These are phyloP conservation scores for Trissolcus basalis DNA, from an alignment of 1,140 invertebrate species.

Conservation along the genomic window DNA sequence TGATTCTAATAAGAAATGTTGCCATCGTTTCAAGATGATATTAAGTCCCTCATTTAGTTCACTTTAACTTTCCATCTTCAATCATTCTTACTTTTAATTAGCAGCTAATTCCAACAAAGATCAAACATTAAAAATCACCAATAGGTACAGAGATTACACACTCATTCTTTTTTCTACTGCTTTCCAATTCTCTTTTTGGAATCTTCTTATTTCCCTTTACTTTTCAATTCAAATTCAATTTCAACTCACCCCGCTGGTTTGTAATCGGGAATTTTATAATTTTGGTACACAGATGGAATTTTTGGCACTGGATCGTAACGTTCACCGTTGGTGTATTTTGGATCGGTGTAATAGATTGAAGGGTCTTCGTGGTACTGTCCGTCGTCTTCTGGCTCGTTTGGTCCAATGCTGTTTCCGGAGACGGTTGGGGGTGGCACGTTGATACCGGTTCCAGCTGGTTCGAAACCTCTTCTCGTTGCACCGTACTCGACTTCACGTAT, in stretches of 20 bases:
- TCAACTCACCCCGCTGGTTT: constrained; percentile 38
- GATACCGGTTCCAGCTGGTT: constrained; percentile 85
- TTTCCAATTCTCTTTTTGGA: no score
- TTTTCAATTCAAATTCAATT: neutral
- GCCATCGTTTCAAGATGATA: constrained; percentile 45
- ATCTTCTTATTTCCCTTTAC: no score
- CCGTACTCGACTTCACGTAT: constrained; percentile 85
- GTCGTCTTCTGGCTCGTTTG: constrained; percentile 83
- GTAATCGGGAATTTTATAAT: constrained; percentile 8
- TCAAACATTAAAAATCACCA: no score
- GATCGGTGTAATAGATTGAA: constrained; percentile 84
- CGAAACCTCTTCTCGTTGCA: constrained; percentile 84
- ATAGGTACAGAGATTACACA: neutral
- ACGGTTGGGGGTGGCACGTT: constrained; percentile 84
- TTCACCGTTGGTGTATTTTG: constrained; percentile 80
- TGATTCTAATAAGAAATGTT: constrained; percentile 49
- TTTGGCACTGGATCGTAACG: constrained; percentile 66
- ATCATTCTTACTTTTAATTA: neutral
- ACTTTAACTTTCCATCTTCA: constrained; percentile 3
- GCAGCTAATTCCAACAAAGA: neutral
- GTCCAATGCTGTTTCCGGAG: constrained; percentile 73
- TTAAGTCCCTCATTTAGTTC: constrained; percentile 43
- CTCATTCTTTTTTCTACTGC: no score
- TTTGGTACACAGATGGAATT: constrained; percentile 51
- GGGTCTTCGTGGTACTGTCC: constrained; percentile 90